Percentiles rank a stretch among this genome's conserved stretches.
Evolutionary conservation across 1,140 invertebrate species (phyloP).

Genomic region (Oreohelix idahoensis): DNA sequence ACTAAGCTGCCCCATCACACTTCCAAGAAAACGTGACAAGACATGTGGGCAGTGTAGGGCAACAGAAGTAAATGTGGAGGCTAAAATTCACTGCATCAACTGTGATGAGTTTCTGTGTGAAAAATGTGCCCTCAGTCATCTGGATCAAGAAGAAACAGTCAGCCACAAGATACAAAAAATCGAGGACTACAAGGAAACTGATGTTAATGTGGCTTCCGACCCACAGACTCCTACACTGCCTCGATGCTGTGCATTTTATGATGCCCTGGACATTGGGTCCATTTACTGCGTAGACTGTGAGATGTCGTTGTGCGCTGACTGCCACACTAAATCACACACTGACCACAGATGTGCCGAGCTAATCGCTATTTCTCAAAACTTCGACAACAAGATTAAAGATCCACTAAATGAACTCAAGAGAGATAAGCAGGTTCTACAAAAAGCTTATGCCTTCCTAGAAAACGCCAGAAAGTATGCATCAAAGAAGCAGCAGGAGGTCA

Average conservation of each 20-base stretch:
- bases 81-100: conserved; percentile 54
- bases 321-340: conserved; percentile 51
- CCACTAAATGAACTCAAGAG: conserved; percentile 58
- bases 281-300: conserved; percentile 67
- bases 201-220: conserved; percentile 30
- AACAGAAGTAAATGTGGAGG: conserved; percentile 47
- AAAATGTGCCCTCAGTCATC: conserved; percentile 46
- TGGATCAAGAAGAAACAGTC: conserved; percentile 49
- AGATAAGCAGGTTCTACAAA: conserved; percentile 52
- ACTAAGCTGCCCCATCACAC: conserved; percentile 50
- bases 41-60: conserved; percentile 52
- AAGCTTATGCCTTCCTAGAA: conserved; percentile 50
- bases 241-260: conserved; percentile 60
- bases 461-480: conserved; percentile 44
- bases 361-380: conserved; percentile 59
- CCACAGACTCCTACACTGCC: conserved; percentile 31
- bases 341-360: conserved; percentile 65
- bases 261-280: conserved; percentile 62
- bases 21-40: conserved; percentile 38
- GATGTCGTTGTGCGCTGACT: conserved; percentile 58
- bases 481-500: conserved; percentile 51
- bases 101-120: conserved; percentile 62
- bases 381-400: conserved; percentile 62
- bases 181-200: conserved; percentile 40
- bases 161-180: conserved; percentile 55